Evolutionary conservation across 2,113 vertebrate genomes (phyloP).

Genomic region (Suricata suricatta): DNA sequence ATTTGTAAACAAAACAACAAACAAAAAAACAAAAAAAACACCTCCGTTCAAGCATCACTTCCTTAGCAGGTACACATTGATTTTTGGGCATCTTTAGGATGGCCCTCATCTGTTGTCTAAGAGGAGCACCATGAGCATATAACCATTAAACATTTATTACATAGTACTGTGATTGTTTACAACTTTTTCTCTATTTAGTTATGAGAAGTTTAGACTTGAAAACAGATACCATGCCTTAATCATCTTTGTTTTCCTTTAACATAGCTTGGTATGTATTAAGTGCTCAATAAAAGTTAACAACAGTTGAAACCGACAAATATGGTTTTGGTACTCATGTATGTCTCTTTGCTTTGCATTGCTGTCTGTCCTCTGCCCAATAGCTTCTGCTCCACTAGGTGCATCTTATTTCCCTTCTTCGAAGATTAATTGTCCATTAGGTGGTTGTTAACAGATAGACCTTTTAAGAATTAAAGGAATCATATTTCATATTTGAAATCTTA

Average conservation of each 20-base stretch:
- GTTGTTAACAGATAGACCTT: not conserved
- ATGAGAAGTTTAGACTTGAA: not conserved
- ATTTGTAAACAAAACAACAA: not conserved
- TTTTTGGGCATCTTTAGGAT: not conserved
- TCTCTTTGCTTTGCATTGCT: not conserved
- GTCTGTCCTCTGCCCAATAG: not conserved
- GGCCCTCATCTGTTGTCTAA: not conserved
- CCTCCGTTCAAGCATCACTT: not conserved
- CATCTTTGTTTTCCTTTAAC: not conserved
- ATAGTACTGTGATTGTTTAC: not conserved
- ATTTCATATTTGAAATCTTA: not conserved
- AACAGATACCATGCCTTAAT: not conserved
- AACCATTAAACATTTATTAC: not conserved
- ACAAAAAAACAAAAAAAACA: not conserved
- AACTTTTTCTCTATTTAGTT: not conserved
- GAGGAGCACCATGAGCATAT: not conserved
- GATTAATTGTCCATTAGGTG: not conserved
- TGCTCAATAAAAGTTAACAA: not conserved
- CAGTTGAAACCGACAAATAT: not conserved
- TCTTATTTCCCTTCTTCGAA: conserved; percentile 1
- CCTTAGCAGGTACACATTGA: not conserved
- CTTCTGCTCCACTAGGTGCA: not conserved
- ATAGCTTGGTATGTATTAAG: not conserved
- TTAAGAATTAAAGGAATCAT: not conserved
- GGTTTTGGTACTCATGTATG: not conserved